Evolutionary conservation across 2,113 vertebrate genomes (phyloP).

Genomic region (Sturnus vulgaris): DNA sequence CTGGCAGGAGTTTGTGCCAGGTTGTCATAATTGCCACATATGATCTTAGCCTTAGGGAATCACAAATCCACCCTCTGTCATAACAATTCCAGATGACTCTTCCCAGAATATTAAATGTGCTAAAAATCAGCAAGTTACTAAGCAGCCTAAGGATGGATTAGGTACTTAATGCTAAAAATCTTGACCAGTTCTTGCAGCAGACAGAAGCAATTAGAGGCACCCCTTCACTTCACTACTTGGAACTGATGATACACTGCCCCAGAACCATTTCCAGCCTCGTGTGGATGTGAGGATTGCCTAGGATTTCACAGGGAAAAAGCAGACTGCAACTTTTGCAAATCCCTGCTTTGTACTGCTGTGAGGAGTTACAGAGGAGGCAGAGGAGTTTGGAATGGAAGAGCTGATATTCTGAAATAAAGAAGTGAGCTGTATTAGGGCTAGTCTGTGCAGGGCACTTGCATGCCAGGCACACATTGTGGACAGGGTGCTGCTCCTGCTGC

Average conservation of each 20-base stretch:
- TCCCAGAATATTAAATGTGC: not conserved
- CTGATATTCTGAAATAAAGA: not conserved
- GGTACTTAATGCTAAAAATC: not conserved
- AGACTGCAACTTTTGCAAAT: not conserved
- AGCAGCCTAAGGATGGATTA: not conserved
- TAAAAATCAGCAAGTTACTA: not conserved
- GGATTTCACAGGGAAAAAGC: not conserved
- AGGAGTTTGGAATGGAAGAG: not conserved
- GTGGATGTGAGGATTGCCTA: not conserved
- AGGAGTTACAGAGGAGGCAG: not conserved
- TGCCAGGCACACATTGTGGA: fast-evolving
- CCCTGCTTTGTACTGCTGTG: not conserved
- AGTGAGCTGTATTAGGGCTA: not conserved
- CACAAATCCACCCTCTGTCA: not conserved
- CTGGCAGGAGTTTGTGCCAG: not conserved
- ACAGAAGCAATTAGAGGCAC: not conserved
- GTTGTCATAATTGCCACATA: not conserved
- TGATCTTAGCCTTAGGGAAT: not conserved
- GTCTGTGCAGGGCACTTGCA: not conserved
- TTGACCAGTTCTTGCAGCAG: not conserved
- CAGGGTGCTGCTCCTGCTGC: not conserved
- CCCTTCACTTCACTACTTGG: not conserved
- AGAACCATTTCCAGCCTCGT: not conserved
- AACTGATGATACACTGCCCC: not conserved
- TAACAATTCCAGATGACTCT: not conserved